Conservation (phyloP, 2,797 vertebrate genomes). For the Tinamus major region DNA sequence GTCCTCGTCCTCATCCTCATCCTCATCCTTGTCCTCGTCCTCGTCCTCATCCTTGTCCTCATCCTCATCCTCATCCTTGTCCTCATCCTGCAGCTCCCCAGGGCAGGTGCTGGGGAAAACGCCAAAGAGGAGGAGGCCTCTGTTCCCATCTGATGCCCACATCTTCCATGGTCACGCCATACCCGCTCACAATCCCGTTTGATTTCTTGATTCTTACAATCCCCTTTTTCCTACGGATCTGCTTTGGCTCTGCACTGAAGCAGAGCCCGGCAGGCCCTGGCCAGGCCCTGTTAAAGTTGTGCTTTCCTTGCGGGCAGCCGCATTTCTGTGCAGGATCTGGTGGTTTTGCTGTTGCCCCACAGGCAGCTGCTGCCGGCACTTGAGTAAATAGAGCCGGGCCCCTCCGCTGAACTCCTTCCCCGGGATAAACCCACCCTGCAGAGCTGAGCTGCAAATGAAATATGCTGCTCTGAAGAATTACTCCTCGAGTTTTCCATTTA, state of each 20-base stretch:
- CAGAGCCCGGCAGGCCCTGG: no score
- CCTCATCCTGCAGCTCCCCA: background rate
- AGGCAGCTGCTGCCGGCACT: background rate
- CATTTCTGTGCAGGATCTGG: background rate
- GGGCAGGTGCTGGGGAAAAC: background rate
- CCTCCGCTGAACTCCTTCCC: background rate
- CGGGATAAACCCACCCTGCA: background rate
- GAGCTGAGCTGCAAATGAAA: slow-evolving; percentile 27
- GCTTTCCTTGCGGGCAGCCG: background rate
- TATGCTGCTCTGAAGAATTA: background rate
- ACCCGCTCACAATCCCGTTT: background rate
- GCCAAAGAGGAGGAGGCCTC: no score
- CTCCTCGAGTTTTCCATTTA: background rate
- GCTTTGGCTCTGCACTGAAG: background rate
- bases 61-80: accelerated
- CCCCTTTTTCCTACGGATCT: background rate
- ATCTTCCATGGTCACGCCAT: background rate
- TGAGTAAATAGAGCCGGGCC: background rate
- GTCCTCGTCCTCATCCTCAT: background rate
- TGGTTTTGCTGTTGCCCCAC: background rate
- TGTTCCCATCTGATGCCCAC: background rate
- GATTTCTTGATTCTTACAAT: background rate
- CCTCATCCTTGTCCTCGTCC: accelerated
- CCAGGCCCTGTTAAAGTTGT: background rate
- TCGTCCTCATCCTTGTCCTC: accelerated